Percentiles rank a stretch among this genome's conserved stretches.
These are phyloP conservation scores for Rhamphomyia laevipes DNA, from an alignment of 2,888 invertebrate species.

Conservation along the genomic window DNA sequence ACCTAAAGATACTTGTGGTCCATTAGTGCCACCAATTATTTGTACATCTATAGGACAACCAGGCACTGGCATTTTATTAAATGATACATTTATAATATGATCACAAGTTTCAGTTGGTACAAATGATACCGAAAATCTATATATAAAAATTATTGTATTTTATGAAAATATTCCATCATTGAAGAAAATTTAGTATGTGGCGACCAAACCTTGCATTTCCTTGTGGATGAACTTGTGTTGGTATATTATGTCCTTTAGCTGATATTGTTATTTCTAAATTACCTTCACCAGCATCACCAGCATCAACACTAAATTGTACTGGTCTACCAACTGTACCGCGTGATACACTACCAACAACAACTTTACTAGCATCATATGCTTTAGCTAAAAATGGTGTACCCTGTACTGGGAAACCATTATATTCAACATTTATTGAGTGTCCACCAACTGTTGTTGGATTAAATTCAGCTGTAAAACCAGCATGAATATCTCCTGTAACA, in stretches of 20 bases:
- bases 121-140: constrained; percentile 88
- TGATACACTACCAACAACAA: constrained; percentile 67
- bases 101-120: constrained; percentile 88
- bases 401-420: constrained; percentile 77
- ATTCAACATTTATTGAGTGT: constrained; percentile 81
- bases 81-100: constrained; percentile 93
- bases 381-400: constrained; percentile 85
- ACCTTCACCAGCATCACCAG: constrained; percentile 93
- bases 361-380: constrained; percentile 84
- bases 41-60: constrained; percentile 87
- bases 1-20: constrained; percentile 58
- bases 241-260: constrained; percentile 83
- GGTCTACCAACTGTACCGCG: constrained; percentile 79
- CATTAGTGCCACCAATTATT: constrained; percentile 52
- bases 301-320: constrained; percentile 92
- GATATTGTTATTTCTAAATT: constrained; percentile 95
- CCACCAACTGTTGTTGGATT: constrained; percentile 89
- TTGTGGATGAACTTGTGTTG: constrained; percentile 89
- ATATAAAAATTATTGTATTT: constrained; percentile 2
- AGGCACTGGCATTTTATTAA: constrained; percentile 79
- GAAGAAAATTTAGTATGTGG: no score
- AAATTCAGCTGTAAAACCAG: constrained; percentile 83
- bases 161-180: background rate
- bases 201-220: constrained; percentile 51
- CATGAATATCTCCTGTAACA: constrained; percentile 77